Base-by-base conservation (phyloP, 2,888 invertebrate species). In the Calameuta filiformis region DNA sequence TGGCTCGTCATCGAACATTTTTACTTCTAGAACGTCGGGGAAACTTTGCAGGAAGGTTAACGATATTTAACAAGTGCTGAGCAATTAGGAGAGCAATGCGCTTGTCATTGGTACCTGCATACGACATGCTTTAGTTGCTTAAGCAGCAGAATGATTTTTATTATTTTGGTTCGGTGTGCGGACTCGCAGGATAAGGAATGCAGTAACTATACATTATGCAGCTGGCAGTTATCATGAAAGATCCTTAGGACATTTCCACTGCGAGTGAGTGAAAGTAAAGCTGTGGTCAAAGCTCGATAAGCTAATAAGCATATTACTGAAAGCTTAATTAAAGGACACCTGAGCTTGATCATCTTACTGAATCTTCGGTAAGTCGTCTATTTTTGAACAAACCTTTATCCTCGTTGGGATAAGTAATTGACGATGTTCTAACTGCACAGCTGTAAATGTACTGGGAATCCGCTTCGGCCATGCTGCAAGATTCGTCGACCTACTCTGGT, bases 1-100 rank as follows among this genome's bases (percentile, higher is more conserved):
- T 79, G 89, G 79, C 31, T 88, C 88, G 0, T 90, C 90, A 31
- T 88, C 91, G 79, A 75, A 80, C 15, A 75, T 75, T 33, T 23
- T 74, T 23, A n/a, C n/a, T 31, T 68, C 56, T 15, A 30, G 11
- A 73, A 12, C n/a, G 4, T 40, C 23, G 34, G 56, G 6, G 23
- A 56, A 56, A 23, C 56, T 56, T 56, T 56, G 9, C 23, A 56
- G 15, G 23, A 9, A 56, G 56, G 6, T 23, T 56, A 23, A 56
- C 1, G 23, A 23, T 56, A 56, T 56, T 56, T 56, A 6, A 56
- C 9, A 9, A 23, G 23, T 23, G 56, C 15, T 2, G 23, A 56
- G 56, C 23, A 23, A 56, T 56, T 2, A 23, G 6, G 9, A 56
- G 23, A 56, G 9, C 56, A 23, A 56, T 56, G 56, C 23, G 23